phyloP scores from a whole-genome alignment of 2,888 invertebrate genomes.

The Limnephilus auricula region DNA sequence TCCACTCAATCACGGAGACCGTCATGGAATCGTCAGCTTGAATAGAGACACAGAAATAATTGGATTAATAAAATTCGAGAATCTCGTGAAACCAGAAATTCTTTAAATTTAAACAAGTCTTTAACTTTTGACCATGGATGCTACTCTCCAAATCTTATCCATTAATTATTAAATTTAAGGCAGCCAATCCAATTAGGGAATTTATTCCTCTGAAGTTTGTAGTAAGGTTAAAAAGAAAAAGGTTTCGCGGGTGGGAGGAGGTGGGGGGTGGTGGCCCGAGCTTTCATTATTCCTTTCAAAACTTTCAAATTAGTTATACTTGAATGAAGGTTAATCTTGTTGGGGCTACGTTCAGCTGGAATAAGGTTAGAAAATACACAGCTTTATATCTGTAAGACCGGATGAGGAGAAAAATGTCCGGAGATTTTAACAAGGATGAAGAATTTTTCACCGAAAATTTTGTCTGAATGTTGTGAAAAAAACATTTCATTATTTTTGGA shows the following conservation, averaged over 20 bases:
- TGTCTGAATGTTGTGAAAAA: not conserved
- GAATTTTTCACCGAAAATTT: not conserved
- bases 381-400: not conserved
- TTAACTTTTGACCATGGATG: not conserved
- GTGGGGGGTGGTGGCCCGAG: not conserved
- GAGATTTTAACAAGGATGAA: not conserved
- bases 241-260: not conserved
- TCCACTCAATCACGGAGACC: no score
- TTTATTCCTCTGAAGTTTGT: constrained; percentile 7
- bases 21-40: not conserved
- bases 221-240: not conserved
- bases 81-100: not conserved
- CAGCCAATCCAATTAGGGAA: not conserved
- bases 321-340: constrained; percentile 25
- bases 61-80: not conserved
- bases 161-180: constrained; percentile 1
- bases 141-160: not conserved
- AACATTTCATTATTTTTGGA: not conserved
- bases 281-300: constrained; percentile 33
- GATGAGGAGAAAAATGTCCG: not conserved
- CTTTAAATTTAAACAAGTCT: not conserved
- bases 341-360: constrained; percentile 7
- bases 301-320: constrained; percentile 35
- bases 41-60: not conserved
- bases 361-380: not conserved